Evolutionary conservation across 2,888 invertebrate genomes (phyloP), one percentile per base, ranked within the genome.

Genomic region (Pemphredon lugubris): DNA sequence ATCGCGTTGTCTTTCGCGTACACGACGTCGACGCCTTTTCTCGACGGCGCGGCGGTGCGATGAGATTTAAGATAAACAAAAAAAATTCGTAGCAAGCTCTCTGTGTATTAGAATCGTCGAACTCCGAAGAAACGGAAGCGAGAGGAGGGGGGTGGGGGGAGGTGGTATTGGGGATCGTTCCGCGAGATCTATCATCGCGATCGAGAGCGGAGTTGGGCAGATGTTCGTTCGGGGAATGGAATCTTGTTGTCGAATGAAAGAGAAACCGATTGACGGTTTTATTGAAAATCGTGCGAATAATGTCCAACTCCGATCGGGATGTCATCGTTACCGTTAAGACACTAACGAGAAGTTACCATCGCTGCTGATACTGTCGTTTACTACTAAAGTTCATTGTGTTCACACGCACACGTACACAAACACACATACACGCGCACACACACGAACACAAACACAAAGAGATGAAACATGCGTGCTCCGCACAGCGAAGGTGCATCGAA

Each of bases 321-420:
- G 7, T 7, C 3, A 26, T 18, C 44, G 39, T 51, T 26, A 60
- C 47, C 21, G 30, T 26, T 26, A 40, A 42, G 6, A 40, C 6
- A 16, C 6, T 11, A 9, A 23, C 1, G 7, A 7, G 4, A 4
- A 13, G 11, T 18, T 5, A 6, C 14, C 1, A 7, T 16, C 39
- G 40, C 40, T 54, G 40, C 26, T 42, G 16, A 5, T 54, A 72
- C 67, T 74, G 63, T 77, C 72, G 16, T 30, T 6, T 39, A 39
- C 21, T 48, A 47, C 47, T 37, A 32, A 48, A 5, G 75, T 75
- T 76, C 55, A 79, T 77, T 72, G 75, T 81, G 74, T 77, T 79
- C 74, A 76, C 61, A 68, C 45, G 20, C 40, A 18, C 18, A 26
- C 34, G 39, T 32, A 26, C 40, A 11, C 51, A 51, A 16, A 16